Base-by-base conservation (phyloP, 2,797 vertebrate species). In the Coilia nasus region DNA sequence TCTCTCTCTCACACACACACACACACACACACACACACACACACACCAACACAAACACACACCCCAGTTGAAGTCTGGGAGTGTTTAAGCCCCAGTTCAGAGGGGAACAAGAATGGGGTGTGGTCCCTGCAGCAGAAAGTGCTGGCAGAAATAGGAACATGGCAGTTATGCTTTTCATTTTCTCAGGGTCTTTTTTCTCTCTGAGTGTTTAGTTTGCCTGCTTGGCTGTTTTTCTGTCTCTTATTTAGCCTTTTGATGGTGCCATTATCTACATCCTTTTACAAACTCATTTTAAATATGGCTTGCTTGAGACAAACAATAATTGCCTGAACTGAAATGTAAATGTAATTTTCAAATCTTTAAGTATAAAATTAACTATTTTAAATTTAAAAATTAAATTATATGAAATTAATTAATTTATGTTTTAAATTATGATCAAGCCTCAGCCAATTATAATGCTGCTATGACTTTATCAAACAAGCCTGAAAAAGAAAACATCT, bases 41-140 rank as follows among this genome's bases (percentile, higher is more conserved):
- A 71, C 41, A 44, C 21, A 81, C 84, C 47, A 11, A 82, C 89
- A 87, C 81, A 41, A 89, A 87, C 35, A 12, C 85, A 60, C 81
- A 82, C 25, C 10, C 44, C 23, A 47, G 44, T 44, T 44, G 80
- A 23, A 50, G 44, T 44, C 23, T 75, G 67, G 28, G 67, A 75
- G 67, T 75, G 67, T 41, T 75, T 75, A 12, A 35, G 67, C 28
- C 67, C 67, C 67, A 75, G 28, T 75, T 35, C 67, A 75, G 67
- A 75, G 67, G 67, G 67, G 67, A 75, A 31, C 28, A 75, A 28
- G 67, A 75, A 75, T 75, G 67, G 67, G 67, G 67, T 75, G 67
- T 75, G 67, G 67, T 75, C 67, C 67, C 15, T 75, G 28, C 67
- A 75, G 67, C 67, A 28, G 67, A 75, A 75, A 75, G 28, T 14